A percentile compares a stretch with the other conserved stretches of the same genome.
phyloP scores from a whole-genome alignment of 2,888 invertebrate species.

The Fragum fragum region DNA sequence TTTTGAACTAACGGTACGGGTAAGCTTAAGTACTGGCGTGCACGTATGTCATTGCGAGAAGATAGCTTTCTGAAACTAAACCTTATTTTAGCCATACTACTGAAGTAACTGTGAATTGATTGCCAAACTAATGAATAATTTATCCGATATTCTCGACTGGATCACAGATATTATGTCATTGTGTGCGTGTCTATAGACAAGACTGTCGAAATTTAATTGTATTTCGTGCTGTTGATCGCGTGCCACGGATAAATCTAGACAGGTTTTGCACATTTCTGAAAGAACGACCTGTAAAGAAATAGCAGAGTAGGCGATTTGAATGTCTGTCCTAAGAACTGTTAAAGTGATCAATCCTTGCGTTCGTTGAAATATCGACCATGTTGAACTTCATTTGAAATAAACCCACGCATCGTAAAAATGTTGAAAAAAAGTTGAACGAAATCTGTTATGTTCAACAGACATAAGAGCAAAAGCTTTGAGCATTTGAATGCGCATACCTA shows the following conservation, averaged over 20 bases:
- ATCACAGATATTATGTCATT: conserved; percentile 3
- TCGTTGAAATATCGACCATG: too few species aligned
- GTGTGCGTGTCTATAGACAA: background rate
- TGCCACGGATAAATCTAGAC: background rate
- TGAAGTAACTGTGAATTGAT: background rate
- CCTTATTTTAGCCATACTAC: background rate
- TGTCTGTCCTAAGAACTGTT: background rate
- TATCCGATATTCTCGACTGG: background rate
- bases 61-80: background rate
- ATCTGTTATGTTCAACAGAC: too few species aligned
- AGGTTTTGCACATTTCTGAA: background rate
- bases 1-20: too few species aligned
- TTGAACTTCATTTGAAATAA: too few species aligned
- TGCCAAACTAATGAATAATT: conserved; percentile 6
- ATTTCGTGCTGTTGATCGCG: background rate
- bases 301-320: conserved; percentile 3
- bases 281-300: conserved; percentile 2
- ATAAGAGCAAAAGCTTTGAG: too few species aligned
- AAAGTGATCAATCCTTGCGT: too few species aligned
- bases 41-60: background rate
- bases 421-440: too few species aligned
- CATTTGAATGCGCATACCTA: too few species aligned
- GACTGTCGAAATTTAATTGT: conserved; percentile 2
- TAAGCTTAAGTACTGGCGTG: too few species aligned
- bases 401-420: too few species aligned